Base-by-base conservation (phyloP, 1,140 invertebrate species). In the Bombus difficillimus region DNA sequence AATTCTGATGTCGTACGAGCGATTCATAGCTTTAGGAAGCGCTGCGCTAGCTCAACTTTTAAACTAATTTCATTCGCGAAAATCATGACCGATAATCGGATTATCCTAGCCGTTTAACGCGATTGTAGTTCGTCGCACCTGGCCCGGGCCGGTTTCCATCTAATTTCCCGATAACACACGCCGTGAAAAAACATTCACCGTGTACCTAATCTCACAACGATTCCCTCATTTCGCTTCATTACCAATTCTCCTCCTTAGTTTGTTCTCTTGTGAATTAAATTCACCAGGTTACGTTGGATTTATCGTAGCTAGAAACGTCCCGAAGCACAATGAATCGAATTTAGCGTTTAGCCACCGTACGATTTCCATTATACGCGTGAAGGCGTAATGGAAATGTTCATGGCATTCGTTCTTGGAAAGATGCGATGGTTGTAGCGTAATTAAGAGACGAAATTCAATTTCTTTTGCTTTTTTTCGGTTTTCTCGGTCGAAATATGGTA, bases 61-160 rank as follows among this genome's bases (percentile, higher is more conserved):
- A 8, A 64, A 43, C 25, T 62, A 74, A 57, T 73, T 41, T 87
- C 78, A 84, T 76, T 69, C 66, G 77, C 25, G 57, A 80, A 83
- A 78, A 85, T 86, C 15, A 69, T 28, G n/a, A 18, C 34, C 9
- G 64, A 28, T 74, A 62, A 79, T 88, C 71, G 64, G 62, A 86
- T 88, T 88, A 80, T 10, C 34, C 34, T 39, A 3, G 15, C 41
- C 8, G 66, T 64, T 47, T 86, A 86, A 83, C 64, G 57, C 53
- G 74, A 86, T 86, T 41, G 53, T 57, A 57, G 18, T 53, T 53
- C 64, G 25, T 22, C 15, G 62, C 62, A 25, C 41, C 41, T 78
- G 62, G 10, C 22, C n/a, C 10, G 6, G 0, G 0, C 18, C 80
- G 6, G 9, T 81, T 43, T 62, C 39, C 18, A 43, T 72, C 25